A percentile compares a stretch with the other conserved stretches of the same genome.
Evolutionary conservation across 2,888 invertebrate species (phyloP).

Genomic region (Agrochola lota): DNA sequence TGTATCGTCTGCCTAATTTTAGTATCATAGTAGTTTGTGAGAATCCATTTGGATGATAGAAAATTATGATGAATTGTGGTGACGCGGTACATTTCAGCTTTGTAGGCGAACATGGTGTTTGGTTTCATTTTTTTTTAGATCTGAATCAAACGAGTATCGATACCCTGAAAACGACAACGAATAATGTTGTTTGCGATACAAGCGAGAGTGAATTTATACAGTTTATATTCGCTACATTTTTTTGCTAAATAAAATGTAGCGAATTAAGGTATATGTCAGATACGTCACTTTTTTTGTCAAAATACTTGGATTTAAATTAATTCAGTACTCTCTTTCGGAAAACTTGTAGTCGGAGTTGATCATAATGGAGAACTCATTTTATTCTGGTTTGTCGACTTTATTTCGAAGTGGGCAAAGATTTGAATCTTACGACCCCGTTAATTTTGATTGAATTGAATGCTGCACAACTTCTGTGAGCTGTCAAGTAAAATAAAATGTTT

Average conservation of each 20-base stretch:
- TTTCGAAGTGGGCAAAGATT: conserved; percentile 32
- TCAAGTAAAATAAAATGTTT: neutral
- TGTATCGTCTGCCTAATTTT: conserved; percentile 62
- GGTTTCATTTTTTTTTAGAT: neutral
- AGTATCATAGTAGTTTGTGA: conserved; percentile 52
- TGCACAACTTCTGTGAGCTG: conserved; percentile 39
- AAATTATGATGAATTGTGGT: conserved; percentile 28
- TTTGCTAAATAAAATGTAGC: too few species aligned
- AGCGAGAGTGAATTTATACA: neutral
- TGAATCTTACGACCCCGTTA: conserved; percentile 15
- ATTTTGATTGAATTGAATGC: conserved; percentile 45
- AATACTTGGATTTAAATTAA: conserved; percentile 14
- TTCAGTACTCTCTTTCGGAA: conserved; percentile 4
- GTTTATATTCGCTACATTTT: neutral
- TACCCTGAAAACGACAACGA: neutral
- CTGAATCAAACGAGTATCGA: neutral
- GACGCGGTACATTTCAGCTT: neutral
- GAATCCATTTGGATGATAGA: conserved; percentile 33
- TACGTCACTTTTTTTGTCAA: neutral
- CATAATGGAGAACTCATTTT: conserved; percentile 21
- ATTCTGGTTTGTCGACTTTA: conserved; percentile 25
- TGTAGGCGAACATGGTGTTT: neutral
- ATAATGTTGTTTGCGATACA: neutral
- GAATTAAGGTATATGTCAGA: neutral
- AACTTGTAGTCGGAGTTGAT: conserved; percentile 21